These are phyloP conservation scores for Barnardius zonarius DNA, from an alignment of 2,113 vertebrate species.

Conservation along the genomic window DNA sequence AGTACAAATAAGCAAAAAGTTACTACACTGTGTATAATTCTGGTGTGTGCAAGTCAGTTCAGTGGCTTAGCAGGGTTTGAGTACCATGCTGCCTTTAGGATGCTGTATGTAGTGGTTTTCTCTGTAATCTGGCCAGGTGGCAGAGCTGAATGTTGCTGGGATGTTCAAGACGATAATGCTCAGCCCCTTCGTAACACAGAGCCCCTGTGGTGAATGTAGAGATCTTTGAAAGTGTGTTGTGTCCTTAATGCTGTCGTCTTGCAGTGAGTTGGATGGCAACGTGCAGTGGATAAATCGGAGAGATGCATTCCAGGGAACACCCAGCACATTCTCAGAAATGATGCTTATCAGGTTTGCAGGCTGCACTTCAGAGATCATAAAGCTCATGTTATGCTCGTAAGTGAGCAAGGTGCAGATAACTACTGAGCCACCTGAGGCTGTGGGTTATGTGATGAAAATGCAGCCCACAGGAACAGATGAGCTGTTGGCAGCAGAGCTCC, in stretches of 20 bases:
- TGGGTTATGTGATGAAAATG: accelerated
- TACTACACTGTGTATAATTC: background rate
- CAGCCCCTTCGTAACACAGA: background rate
- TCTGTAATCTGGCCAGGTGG: background rate
- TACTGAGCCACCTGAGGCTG: background rate
- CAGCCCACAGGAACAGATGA: background rate
- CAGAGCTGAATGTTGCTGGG: background rate
- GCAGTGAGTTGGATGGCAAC: too few species aligned
- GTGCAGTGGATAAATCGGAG: background rate
- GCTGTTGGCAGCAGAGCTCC: background rate
- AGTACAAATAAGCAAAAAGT: background rate
- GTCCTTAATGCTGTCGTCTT: background rate
- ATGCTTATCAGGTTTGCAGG: background rate
- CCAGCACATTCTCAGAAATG: background rate
- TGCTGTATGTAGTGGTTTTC: background rate
- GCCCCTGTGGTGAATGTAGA: background rate
- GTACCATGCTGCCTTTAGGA: background rate
- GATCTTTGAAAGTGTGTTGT: background rate
- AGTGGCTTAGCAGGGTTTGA: background rate
- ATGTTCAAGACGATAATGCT: background rate
- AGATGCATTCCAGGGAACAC: background rate
- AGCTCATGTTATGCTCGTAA: background rate
- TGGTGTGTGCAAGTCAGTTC: background rate
- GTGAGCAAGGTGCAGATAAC: background rate
- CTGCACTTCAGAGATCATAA: background rate